Evolutionary conservation across 2,113 vertebrate species (phyloP).

Genomic region (pig (Sus scrofa)): DNA sequence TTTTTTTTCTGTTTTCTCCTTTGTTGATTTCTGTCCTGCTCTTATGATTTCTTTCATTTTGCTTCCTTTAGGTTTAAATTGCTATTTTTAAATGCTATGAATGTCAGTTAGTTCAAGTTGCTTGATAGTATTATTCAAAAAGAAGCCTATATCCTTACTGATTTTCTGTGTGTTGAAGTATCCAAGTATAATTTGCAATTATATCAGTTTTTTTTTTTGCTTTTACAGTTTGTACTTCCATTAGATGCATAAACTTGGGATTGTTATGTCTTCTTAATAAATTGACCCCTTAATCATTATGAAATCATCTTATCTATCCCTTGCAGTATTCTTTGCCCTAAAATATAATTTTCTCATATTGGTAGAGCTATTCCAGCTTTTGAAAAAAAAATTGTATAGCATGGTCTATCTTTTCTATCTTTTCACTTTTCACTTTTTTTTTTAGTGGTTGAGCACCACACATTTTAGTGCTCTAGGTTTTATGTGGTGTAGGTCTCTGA

Average conservation of each 20-base stretch:
- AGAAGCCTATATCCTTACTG: neutral
- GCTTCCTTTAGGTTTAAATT: neutral
- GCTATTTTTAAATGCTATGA: neutral
- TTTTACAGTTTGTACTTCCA: neutral
- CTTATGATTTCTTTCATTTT: neutral
- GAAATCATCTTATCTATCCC: neutral
- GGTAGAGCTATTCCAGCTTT: neutral
- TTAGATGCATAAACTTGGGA: neutral
- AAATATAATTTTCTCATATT: neutral
- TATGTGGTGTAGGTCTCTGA: neutral
- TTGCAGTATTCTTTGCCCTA: neutral
- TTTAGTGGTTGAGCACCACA: neutral
- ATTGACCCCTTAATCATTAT: neutral
- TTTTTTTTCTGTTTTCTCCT: neutral
- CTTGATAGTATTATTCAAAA: neutral
- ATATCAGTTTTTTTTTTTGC: neutral
- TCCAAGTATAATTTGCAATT: neutral
- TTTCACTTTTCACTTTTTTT: neutral
- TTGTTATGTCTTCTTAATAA: neutral
- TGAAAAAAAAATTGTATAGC: no score
- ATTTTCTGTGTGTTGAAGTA: neutral
- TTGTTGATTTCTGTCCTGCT: neutral
- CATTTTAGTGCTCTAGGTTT: neutral
- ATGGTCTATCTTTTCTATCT: neutral
- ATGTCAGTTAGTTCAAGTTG: neutral